Base-by-base conservation (phyloP, 2,888 invertebrate genomes). In the Metalampra italica region DNA sequence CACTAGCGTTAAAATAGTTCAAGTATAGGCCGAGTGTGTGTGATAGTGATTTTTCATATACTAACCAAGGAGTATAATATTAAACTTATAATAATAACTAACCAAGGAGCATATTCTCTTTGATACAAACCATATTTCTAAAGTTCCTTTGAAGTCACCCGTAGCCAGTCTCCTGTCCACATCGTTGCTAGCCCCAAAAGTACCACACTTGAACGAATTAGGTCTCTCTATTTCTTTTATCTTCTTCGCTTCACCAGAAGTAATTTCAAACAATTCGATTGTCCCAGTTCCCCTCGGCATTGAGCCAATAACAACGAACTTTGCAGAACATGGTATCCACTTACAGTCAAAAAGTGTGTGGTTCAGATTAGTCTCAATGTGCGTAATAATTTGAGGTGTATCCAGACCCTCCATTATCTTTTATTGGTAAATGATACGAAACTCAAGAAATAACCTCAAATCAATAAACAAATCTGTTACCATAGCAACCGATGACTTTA, bases 281-380 rank as follows among this genome's bases (percentile, higher is more conserved):
- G 95, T 92, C 0, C 98, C 98, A 45, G 93, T 94, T 42, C 96
- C 96, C 68, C 94, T 94, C 0, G 98, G 93, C 74, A 95, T 92
- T 12, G 94, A 94, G 9, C 98, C 98, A 47, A 98, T 90, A 40
- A 95, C 93, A 53, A 97, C 94, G 82, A 98, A 96, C 82, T 97
- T 98, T 0, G 98, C 96, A 3, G 97, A 97, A 70, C 95, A 94
- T 0, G 98, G 98, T 66, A 98, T 93, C 98, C 98, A 98, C 85
- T 96, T 96, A n/a, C 94, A 93, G 71, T 98, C 98, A 76, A 96
- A 97, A 22, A 97, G 81, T 0, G 96, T 96, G 78, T 95, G 98
- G 70, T 95, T 93, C 1, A 97, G 81, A 15, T 93, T 90, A 73
- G 95, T 94, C 69, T 97, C 95, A 34, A 94, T 91, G 71, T 98